Conservation (phyloP, 2,888 invertebrate species). For the Apeira syringaria region DNA sequence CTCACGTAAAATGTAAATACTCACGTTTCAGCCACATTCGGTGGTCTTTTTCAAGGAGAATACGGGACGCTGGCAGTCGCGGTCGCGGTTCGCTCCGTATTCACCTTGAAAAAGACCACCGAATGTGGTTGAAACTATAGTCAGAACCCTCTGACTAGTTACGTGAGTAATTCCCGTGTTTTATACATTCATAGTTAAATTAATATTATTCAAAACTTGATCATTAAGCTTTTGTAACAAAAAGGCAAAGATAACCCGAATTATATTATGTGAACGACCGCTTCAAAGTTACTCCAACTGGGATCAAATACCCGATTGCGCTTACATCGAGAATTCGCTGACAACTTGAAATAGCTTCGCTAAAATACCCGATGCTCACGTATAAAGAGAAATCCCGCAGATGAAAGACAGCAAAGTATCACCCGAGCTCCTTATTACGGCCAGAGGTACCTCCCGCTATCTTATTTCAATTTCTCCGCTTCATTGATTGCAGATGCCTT, state of each 20-base stretch:
- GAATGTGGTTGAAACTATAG: too few relatives aligned
- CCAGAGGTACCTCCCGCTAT: slow-evolving; percentile 69
- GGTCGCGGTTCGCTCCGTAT: too few relatives aligned
- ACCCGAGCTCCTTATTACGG: slow-evolving; percentile 61
- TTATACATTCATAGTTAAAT: too few relatives aligned
- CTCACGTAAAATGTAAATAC: too few relatives aligned
- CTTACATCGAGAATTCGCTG: slow-evolving; percentile 25
- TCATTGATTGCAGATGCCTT: slow-evolving; percentile 81
- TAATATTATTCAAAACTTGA: too few relatives aligned
- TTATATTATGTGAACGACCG: not conserved
- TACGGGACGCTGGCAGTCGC: too few relatives aligned
- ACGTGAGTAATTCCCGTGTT: too few relatives aligned
- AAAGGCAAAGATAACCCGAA: not conserved
- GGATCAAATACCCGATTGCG: slow-evolving; percentile 12
- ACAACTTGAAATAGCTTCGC: slow-evolving; percentile 29
- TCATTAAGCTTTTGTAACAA: too few relatives aligned
- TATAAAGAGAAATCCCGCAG: slow-evolving; percentile 47
- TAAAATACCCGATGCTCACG: slow-evolving; percentile 49
- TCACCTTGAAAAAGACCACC: too few relatives aligned
- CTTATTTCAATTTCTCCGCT: slow-evolving; percentile 82
- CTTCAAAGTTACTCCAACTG: not conserved
- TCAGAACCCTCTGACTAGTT: too few relatives aligned
- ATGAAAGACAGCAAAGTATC: slow-evolving; percentile 43
- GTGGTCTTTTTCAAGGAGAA: too few relatives aligned
- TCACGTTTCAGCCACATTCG: too few relatives aligned